Percentiles rank a stretch among this genome's conserved stretches.
These are phyloP conservation scores for Aricia artaxerxes DNA, from an alignment of 2,888 invertebrate genomes.

Conservation along the genomic window DNA sequence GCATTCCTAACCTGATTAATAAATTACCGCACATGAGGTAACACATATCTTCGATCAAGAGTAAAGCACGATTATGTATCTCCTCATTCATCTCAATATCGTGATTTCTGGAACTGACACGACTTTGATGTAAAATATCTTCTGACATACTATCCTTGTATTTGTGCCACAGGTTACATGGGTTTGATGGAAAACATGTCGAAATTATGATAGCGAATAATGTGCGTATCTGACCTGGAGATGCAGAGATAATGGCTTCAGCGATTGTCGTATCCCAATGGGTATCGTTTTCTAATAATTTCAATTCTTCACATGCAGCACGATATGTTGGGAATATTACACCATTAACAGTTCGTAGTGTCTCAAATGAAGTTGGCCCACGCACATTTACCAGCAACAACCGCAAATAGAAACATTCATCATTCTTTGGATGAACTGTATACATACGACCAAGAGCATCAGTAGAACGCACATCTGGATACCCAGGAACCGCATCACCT, in stretches of 20 bases:
- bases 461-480: slow-evolving; percentile 35
- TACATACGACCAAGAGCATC: slow-evolving; percentile 38
- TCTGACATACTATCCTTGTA: slow-evolving; percentile 44
- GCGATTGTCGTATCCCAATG: slow-evolving; percentile 45
- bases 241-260: slow-evolving; percentile 45
- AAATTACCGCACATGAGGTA: slow-evolving; percentile 46
- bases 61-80: slow-evolving; percentile 43
- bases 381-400: slow-evolving; percentile 40
- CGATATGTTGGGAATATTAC: slow-evolving; percentile 41
- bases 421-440: slow-evolving; percentile 42
- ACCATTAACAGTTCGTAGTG: slow-evolving; percentile 45
- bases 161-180: slow-evolving; percentile 41
- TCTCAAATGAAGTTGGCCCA: slow-evolving; percentile 43
- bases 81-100: slow-evolving; percentile 37
- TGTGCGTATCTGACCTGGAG: slow-evolving; percentile 46
- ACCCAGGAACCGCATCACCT: slow-evolving; percentile 35
- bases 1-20: slow-evolving; percentile 45
- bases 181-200: slow-evolving; percentile 44
- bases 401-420: slow-evolving; percentile 43
- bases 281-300: slow-evolving; percentile 45
- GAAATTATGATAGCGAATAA: slow-evolving; percentile 44
- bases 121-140: slow-evolving; percentile 43
- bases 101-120: slow-evolving; percentile 24
- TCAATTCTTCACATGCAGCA: slow-evolving; percentile 46
- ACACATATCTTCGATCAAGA: slow-evolving; percentile 43